Conservation (phyloP, 2,888 invertebrate species). For the Blastobasis adustella region DNA sequence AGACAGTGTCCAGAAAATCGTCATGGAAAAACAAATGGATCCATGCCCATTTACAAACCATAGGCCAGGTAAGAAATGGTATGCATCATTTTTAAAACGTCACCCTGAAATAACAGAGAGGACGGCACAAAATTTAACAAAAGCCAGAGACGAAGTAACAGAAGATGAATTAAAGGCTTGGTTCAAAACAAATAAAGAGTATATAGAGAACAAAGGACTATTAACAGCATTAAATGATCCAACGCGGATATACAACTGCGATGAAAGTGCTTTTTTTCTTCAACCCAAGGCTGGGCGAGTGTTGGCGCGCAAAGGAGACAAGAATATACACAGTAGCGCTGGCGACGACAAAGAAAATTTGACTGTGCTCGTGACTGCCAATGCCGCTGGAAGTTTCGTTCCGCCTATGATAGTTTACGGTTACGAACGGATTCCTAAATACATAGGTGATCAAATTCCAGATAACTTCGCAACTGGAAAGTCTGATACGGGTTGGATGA, state of each 20-base stretch:
- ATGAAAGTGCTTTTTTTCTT: constrained; percentile 26
- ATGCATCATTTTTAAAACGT: constrained; percentile 22
- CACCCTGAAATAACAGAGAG: constrained; percentile 10
- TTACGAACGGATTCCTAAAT: constrained; percentile 14
- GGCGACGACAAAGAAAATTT: constrained; percentile 24
- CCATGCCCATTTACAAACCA: constrained; percentile 21
- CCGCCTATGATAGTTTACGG: constrained; percentile 19
- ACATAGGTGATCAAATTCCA: constrained; percentile 10
- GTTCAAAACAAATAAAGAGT: constrained; percentile 9
- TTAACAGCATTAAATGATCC: constrained; percentile 8
- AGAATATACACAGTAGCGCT: constrained; percentile 8
- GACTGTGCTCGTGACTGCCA: constrained; percentile 16
- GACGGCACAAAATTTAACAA: constrained; percentile 10
- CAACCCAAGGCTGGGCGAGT: constrained; percentile 31
- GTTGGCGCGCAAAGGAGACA: constrained; percentile 9
- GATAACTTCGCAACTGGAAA: constrained; percentile 19
- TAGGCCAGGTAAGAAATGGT: constrained; percentile 34
- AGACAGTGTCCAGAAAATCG: constrained; percentile 21
- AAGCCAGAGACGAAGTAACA: constrained; percentile 10
- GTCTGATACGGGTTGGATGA: constrained; percentile 33
- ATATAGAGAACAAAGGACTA: constrained; percentile 8
- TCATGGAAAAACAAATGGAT: constrained; percentile 3
- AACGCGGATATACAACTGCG: constrained; percentile 12
- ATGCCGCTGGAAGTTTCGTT: constrained; percentile 16
- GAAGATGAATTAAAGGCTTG: constrained; percentile 9